phyloP scores from a whole-genome alignment of 2,888 invertebrate genomes.

The Gandaritis pyraliata region DNA sequence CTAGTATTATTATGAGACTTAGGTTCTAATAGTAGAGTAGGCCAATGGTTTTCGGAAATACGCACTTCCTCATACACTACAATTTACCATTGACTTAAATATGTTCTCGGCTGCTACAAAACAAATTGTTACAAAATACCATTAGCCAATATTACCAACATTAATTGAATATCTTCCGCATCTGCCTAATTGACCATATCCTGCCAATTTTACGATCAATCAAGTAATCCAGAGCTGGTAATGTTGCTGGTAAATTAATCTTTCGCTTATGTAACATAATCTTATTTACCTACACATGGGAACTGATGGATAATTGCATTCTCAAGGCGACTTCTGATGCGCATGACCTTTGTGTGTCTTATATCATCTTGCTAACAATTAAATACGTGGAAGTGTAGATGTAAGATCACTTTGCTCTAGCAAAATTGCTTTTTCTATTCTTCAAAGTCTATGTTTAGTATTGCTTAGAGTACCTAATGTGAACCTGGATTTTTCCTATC shows the following conservation, averaged over 20 bases:
- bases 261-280: constrained; percentile 31
- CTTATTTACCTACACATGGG: constrained; percentile 30
- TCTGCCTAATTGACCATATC: constrained; percentile 67
- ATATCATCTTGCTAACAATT: constrained; percentile 34
- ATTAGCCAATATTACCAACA: constrained; percentile 56
- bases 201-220: constrained; percentile 61
- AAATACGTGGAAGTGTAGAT: constrained; percentile 24
- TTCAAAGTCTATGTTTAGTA: background rate
- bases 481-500: background rate
- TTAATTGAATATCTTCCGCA: constrained; percentile 70
- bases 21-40: constrained; percentile 22
- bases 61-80: constrained; percentile 25
- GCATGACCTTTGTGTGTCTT: constrained; percentile 36
- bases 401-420: constrained; percentile 14
- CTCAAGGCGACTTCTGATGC: constrained; percentile 38
- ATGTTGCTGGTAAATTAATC: constrained; percentile 38
- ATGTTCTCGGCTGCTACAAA: constrained; percentile 23
- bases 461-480: background rate
- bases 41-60: constrained; percentile 31
- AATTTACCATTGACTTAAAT: constrained; percentile 6
- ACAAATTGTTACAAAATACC: constrained; percentile 46
- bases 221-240: constrained; percentile 44
- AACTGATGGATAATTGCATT: constrained; percentile 36
- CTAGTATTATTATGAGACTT: constrained; percentile 17
- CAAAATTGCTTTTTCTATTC: constrained; percentile 3